A percentile compares a stretch with the other conserved stretches of the same genome.
These are phyloP conservation scores for Zonitis immaculata DNA, from an alignment of 2,888 invertebrate species.

Conservation along the genomic window DNA sequence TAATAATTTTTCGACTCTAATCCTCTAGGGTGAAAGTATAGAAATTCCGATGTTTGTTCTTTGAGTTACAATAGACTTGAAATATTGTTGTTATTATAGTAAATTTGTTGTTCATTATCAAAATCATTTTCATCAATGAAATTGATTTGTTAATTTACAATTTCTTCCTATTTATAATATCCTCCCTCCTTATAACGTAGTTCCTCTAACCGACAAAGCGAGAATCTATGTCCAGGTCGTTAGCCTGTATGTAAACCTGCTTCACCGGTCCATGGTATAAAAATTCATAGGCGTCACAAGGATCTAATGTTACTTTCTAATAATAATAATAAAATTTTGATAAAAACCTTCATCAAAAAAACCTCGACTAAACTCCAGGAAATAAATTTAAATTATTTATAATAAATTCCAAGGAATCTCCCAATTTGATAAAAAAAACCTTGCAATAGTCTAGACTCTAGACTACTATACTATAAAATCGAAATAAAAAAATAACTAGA, in stretches of 20 bases:
- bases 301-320: too few relatives aligned
- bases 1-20: too few relatives aligned
- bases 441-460: not conserved
- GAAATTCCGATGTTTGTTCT: too few relatives aligned
- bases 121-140: conserved; percentile 13
- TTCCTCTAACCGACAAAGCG: conserved; percentile 41
- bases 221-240: conserved; percentile 41
- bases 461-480: too few relatives aligned
- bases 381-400: too few relatives aligned
- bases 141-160: conserved; percentile 15
- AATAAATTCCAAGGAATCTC: too few relatives aligned
- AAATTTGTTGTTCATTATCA: not conserved
- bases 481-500: too few relatives aligned
- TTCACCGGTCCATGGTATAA: conserved; percentile 38
- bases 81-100: not conserved
- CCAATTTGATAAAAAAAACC: not conserved
- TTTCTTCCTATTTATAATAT: conserved; percentile 6
- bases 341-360: too few relatives aligned
- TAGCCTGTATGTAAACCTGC: conserved; percentile 41
- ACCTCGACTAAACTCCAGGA: too few relatives aligned
- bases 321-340: too few relatives aligned
- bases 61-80: too few relatives aligned
- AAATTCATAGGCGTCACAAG: conserved; percentile 33
- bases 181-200: conserved; percentile 26
- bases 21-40: too few relatives aligned